phyloP scores from a whole-genome alignment of 2,888 invertebrate species.

The Orthosia incerta region DNA sequence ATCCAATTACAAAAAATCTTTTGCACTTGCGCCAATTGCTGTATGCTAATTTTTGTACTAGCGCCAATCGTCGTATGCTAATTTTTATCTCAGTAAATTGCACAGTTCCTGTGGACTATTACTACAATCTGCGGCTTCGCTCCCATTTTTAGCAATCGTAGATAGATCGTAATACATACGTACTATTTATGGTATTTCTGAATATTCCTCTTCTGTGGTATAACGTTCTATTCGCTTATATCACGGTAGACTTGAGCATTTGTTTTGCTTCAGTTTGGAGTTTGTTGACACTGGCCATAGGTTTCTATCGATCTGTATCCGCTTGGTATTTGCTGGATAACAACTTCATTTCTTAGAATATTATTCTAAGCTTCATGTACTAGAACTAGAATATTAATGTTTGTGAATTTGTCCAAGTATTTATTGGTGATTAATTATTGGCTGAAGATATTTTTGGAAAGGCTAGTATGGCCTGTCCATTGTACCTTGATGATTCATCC shows the following conservation, averaged over 20 bases:
- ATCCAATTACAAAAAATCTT: too few relatives aligned
- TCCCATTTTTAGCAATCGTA: too few relatives aligned
- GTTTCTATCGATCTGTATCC: slow-evolving; percentile 32
- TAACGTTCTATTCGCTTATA: slow-evolving; percentile 13
- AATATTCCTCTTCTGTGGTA: not conserved
- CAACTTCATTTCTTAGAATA: too few relatives aligned
- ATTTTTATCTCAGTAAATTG: too few relatives aligned
- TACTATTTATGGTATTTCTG: not conserved
- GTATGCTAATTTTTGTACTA: too few relatives aligned
- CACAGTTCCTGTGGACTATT: too few relatives aligned
- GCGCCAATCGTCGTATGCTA: too few relatives aligned
- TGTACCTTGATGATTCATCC: not conserved
- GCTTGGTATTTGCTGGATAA: not conserved
- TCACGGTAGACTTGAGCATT: slow-evolving; percentile 36
- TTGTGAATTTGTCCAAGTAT: slow-evolving; percentile 1
- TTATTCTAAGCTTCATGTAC: too few relatives aligned
- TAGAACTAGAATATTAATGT: not conserved
- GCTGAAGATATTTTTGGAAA: not conserved
- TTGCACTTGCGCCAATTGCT: too few relatives aligned
- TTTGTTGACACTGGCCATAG: slow-evolving; percentile 38
- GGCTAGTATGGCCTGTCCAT: not conserved
- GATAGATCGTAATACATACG: too few relatives aligned
- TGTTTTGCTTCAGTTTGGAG: slow-evolving; percentile 45
- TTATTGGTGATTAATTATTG: slow-evolving; percentile 1
- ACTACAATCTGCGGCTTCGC: too few relatives aligned